These are phyloP conservation scores for Helicoverpa zea DNA, from an alignment of 1,140 invertebrate species.

Conservation along the genomic window DNA sequence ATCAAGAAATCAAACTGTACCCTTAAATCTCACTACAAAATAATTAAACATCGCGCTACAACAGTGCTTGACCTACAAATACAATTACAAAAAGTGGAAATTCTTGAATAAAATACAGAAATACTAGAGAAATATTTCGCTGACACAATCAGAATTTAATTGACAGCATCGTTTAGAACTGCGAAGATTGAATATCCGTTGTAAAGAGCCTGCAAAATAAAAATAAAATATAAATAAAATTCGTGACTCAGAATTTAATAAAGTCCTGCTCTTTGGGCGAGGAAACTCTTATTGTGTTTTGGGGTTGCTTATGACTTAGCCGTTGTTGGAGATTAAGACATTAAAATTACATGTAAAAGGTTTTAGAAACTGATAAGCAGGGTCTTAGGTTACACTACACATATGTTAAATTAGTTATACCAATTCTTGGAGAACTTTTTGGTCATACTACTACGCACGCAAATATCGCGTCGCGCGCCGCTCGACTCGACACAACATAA, in stretches of 20 bases:
- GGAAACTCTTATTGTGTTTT: neutral
- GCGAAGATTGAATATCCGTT: slow-evolving; percentile 80
- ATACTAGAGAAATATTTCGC: neutral
- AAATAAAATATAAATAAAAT: slow-evolving; percentile 3
- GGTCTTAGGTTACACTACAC: no score
- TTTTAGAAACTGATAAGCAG: neutral
- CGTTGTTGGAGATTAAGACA: no score
- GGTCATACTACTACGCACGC: no score
- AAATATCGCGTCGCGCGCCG: no score
- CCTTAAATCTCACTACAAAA: no score
- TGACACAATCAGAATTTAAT: slow-evolving; percentile 43
- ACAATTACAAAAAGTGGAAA: no score
- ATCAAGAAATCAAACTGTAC: no score
- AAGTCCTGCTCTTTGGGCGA: neutral
- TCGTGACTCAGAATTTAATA: neutral
- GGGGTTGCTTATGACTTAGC: no score
- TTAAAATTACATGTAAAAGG: neutral
- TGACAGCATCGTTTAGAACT: slow-evolving; percentile 71
- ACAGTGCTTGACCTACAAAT: neutral
- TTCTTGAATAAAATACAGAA: neutral
- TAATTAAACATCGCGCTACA: neutral
- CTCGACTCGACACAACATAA: no score
- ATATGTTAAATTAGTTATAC: no score
- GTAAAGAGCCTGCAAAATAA: slow-evolving; percentile 72
- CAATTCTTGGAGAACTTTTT: no score